A percentile compares a stretch with the other conserved stretches of the same genome.
Evolutionary conservation across 2,113 vertebrate species (phyloP).

Genomic region (Hemiprocne comata): DNA sequence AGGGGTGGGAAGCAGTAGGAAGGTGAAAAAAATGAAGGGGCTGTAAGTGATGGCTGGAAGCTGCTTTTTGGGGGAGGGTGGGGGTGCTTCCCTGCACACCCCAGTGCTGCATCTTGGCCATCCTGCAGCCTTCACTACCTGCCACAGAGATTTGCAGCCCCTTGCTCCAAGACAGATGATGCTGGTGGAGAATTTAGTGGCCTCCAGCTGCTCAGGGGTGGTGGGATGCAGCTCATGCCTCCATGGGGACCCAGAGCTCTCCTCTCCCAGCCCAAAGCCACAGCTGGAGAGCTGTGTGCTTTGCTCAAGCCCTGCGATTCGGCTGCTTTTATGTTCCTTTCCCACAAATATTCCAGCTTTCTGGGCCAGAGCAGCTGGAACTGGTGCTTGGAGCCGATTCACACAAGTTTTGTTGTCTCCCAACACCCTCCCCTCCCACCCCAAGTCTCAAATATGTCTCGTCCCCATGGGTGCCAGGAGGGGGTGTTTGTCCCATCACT

Average conservation of each 20-base stretch:
- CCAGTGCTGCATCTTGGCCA: accelerated
- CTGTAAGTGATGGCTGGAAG: neutral
- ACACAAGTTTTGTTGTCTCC: neutral
- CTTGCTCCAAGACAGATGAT: accelerated
- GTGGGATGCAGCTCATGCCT: neutral
- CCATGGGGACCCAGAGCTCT: neutral
- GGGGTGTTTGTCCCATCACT: neutral
- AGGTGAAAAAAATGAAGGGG: neutral
- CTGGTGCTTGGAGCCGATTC: neutral
- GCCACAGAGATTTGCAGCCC: neutral
- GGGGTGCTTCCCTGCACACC: neutral
- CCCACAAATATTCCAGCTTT: slow-evolving; percentile 28
- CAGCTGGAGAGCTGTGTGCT: neutral
- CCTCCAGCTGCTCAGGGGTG: neutral
- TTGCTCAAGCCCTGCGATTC: neutral
- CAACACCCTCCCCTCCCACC: neutral
- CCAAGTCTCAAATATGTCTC: neutral
- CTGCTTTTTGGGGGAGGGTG: neutral
- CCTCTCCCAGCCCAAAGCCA: neutral
- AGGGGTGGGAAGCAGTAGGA: neutral
- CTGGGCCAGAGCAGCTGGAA: slow-evolving; percentile 31
- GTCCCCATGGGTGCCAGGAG: accelerated
- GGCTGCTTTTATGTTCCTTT: neutral
- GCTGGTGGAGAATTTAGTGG: neutral
- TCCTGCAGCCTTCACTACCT: neutral